These are phyloP conservation scores for Gobio gobio DNA, from an alignment of 2,113 vertebrate species.

Conservation along the genomic window DNA sequence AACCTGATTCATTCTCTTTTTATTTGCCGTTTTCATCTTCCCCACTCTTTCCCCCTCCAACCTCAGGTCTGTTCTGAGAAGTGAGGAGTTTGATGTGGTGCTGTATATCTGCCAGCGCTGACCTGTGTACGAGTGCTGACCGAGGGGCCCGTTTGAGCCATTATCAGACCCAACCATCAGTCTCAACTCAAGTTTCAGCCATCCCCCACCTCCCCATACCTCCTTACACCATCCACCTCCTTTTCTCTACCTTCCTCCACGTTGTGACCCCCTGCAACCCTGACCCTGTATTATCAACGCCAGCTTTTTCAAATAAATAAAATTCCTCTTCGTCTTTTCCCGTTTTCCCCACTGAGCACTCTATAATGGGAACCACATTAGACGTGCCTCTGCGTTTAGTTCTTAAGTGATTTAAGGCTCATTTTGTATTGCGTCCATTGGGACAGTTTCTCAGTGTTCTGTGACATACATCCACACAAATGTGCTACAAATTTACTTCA, in stretches of 20 bases:
- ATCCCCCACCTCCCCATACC: constrained; percentile 44
- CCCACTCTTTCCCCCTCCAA: not conserved
- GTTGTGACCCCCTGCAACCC: constrained; percentile 59
- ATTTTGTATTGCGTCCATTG: constrained; percentile 3
- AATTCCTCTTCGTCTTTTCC: not conserved
- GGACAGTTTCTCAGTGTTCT: not conserved
- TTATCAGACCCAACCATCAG: constrained; percentile 72
- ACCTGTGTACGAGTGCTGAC: constrained; percentile 18
- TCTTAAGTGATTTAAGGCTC: constrained; percentile 25
- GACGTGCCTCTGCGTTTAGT: constrained; percentile 34
- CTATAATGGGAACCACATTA: constrained; percentile 36
- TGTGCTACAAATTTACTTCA: constrained; percentile 11
- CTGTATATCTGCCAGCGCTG: constrained; percentile 47
- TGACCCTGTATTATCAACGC: constrained; percentile 65
- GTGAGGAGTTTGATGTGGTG: constrained; percentile 2
- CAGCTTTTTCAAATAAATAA: constrained; percentile 64
- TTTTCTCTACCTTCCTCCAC: constrained; percentile 41
- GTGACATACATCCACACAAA: not conserved
- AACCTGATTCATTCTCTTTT: constrained; percentile 20
- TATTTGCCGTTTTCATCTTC: constrained; percentile 18
- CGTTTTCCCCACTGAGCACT: not conserved
- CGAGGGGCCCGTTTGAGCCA: constrained; percentile 59
- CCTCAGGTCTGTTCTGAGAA: not conserved
- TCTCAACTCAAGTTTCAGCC: constrained; percentile 65
- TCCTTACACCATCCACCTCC: constrained; percentile 44